Evolutionary conservation across 2,113 vertebrate species (phyloP), one percentile per base, ranked within the genome.

Genomic region (Miniopterus natalensis): DNA sequence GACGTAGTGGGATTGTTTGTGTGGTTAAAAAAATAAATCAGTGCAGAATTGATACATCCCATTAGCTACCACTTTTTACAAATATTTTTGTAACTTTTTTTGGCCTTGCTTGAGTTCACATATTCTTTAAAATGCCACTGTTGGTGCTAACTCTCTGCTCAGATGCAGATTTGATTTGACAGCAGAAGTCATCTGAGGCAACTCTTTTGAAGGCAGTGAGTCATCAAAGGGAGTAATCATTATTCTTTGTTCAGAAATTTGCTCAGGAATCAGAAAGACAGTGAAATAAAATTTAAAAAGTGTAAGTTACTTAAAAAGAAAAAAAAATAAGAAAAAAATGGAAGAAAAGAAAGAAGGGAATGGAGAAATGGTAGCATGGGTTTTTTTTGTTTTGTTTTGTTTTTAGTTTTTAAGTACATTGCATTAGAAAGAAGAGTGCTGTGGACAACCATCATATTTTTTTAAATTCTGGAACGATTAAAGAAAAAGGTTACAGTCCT

Each of bases 221-320:
- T 86, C 63, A 57, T 73, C 49, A 66, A 79, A 59, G 18, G 18
- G 61, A 14, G 8, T 29, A 15, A 70, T 42, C 6, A 80, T 45
- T 61, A 63, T 6, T 8, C 18, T 93, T 59, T 63, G 45, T 88
- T 93, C 51, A 73, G n/a, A 87, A 89, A 84, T 47, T 88, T 55
- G 29, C 17, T 65, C 29, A 63, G 57, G 15, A 25, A 86, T 85
- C 55, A 20, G 10, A 42, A 73, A 61, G 70, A 66, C 13, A 29
- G 15, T 9, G 12, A 31, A 92, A 61, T 36, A 65, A 78, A 27
- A 13, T 3, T 2, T 21, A 65, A 91, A 59, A 81, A 23, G 31
- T 3, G 0, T 73, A 59, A 15, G 9, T 63, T 86, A 71, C 13
- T 0, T 21, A 27, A 1, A 21, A 81, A 31, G 8, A 15, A 59